These are phyloP conservation scores for Leucoraja erinaceus DNA, from an alignment of 2,113 vertebrate species.

Conservation along the genomic window DNA sequence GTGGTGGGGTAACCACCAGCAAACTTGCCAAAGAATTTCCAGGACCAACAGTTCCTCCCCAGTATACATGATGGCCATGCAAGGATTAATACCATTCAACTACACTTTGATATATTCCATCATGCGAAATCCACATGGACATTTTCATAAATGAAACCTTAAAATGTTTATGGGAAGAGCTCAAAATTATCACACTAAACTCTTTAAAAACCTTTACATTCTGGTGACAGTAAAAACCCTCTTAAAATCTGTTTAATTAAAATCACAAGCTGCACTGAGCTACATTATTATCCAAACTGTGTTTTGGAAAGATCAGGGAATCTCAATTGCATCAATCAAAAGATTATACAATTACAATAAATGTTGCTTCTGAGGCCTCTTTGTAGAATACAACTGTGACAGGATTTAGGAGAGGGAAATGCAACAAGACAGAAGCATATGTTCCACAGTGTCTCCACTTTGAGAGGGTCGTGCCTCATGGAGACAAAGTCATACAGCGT, in stretches of 20 bases:
- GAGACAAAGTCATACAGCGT: too few species aligned
- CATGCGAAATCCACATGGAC: not conserved
- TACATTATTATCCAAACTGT: constrained; percentile 4
- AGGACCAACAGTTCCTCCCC: too few species aligned
- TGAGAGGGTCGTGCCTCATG: too few species aligned
- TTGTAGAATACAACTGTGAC: not conserved
- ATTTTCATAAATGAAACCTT: constrained; percentile 7
- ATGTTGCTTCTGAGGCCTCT: not conserved
- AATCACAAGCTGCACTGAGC: not conserved
- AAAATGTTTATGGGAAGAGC: too few species aligned
- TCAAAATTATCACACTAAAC: not conserved
- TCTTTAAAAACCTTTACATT: not conserved
- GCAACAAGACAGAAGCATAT: too few species aligned
- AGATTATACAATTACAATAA: constrained; percentile 18
- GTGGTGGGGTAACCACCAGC: too few species aligned
- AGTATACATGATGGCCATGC: not conserved
- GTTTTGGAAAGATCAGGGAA: not conserved
- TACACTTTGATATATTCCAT: not conserved
- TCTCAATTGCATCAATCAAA: constrained; percentile 15
- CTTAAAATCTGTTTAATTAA: not conserved
- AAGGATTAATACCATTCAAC: not conserved
- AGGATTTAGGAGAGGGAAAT: not conserved
- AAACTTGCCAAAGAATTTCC: too few species aligned
- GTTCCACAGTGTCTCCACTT: too few species aligned
- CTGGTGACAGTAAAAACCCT: not conserved